Percentiles rank a stretch among this genome's conserved stretches.
These are phyloP conservation scores for Cordilura impudica DNA, from an alignment of 2,888 invertebrate species.

Conservation along the genomic window DNA sequence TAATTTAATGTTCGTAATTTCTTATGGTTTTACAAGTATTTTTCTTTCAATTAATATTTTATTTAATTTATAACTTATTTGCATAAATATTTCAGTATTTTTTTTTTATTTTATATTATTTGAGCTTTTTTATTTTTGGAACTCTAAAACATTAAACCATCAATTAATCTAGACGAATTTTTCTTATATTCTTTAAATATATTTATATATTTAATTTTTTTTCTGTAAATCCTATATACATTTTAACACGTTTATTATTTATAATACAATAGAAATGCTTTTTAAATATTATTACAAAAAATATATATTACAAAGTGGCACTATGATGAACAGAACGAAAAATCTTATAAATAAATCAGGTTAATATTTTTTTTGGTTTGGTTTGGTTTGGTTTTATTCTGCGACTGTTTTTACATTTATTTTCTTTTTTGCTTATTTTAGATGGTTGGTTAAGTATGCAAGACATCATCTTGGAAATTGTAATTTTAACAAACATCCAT, in stretches of 20 bases:
- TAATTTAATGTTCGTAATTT: slow-evolving; percentile 17
- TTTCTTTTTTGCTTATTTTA: slow-evolving; percentile 4
- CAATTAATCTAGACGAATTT: slow-evolving; percentile 19
- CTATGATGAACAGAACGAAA: slow-evolving; percentile 48
- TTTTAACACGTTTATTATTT: slow-evolving; percentile 33
- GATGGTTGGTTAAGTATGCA: slow-evolving; percentile 31
- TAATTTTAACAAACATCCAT: slow-evolving; percentile 38
- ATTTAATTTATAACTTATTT: slow-evolving; percentile 35
- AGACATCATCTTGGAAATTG: slow-evolving; percentile 46
- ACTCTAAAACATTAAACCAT: slow-evolving; percentile 38
- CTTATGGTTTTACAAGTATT: slow-evolving; percentile 18
- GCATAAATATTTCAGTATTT: slow-evolving; percentile 30
- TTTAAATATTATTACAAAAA: slow-evolving; percentile 17
- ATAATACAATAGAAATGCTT: slow-evolving; percentile 37
- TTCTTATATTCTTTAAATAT: slow-evolving; percentile 4
- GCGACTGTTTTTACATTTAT: background rate
- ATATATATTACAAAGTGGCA: slow-evolving; percentile 45
- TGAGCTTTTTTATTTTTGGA: slow-evolving; percentile 38
- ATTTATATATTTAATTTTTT: too few relatives aligned
- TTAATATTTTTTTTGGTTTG: slow-evolving; percentile 28
- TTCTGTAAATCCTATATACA: slow-evolving; percentile 47
- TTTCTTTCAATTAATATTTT: slow-evolving; percentile 23
- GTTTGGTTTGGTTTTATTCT: slow-evolving; percentile 36
- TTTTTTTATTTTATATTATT: slow-evolving; percentile 3
- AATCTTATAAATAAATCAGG: slow-evolving; percentile 61